Conservation (phyloP, 2,888 invertebrate genomes). For the Creontiades dilutus region DNA sequence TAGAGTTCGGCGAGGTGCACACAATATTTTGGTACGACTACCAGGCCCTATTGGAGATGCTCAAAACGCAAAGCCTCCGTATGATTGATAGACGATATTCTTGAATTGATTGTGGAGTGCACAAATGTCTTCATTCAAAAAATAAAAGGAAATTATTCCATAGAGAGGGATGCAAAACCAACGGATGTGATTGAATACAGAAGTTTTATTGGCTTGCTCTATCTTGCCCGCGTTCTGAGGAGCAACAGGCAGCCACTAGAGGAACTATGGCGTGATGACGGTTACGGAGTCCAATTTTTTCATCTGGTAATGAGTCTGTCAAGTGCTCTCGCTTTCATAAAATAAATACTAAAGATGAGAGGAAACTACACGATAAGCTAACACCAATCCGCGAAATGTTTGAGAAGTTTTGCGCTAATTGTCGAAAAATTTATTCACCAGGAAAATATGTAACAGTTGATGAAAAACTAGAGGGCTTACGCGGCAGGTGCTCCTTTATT, state of each 20-base stretch:
- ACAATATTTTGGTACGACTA: constrained; percentile 74
- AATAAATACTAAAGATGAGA: not conserved
- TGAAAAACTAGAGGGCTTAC: constrained; percentile 76
- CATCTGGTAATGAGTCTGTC: constrained; percentile 76
- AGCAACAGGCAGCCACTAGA: constrained; percentile 73
- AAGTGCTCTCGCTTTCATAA: constrained; percentile 51
- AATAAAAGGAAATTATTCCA: constrained; percentile 73
- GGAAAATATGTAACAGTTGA: constrained; percentile 75
- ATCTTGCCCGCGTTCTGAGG: constrained; percentile 59
- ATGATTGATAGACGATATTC: constrained; percentile 75
- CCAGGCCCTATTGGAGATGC: constrained; percentile 75
- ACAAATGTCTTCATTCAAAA: constrained; percentile 76
- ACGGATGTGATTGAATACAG: constrained; percentile 74
- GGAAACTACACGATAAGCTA: constrained; percentile 74
- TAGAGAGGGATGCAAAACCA: constrained; percentile 74
- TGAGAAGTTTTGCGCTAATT: constrained; percentile 76
- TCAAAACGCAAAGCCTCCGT: constrained; percentile 73
- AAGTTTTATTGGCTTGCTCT: constrained; percentile 75
- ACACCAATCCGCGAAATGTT: constrained; percentile 76
- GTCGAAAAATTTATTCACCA: constrained; percentile 74
- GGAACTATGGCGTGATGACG: constrained; percentile 72
- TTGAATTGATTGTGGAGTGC: constrained; percentile 75
- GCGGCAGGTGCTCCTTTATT: constrained; percentile 76
- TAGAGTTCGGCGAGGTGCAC: constrained; percentile 62
- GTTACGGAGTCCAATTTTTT: constrained; percentile 76